These are phyloP conservation scores for Cottus gobio DNA, from an alignment of 2,113 vertebrate species.

Conservation along the genomic window DNA sequence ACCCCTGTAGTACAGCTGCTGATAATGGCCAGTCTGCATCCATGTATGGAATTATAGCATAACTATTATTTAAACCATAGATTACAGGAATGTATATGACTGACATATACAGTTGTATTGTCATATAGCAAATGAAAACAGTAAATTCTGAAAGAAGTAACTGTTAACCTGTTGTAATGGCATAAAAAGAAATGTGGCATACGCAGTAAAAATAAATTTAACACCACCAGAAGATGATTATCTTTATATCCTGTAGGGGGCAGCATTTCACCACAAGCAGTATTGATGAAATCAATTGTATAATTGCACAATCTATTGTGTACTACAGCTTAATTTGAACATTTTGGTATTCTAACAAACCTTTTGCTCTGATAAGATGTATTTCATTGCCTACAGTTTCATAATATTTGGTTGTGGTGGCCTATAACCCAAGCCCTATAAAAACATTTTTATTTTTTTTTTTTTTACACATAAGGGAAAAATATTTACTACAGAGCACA, in stretches of 20 bases:
- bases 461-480: conserved; percentile 1
- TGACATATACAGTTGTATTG: not conserved
- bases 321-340: not conserved
- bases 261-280: conserved; percentile 24
- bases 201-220: conserved; percentile 51
- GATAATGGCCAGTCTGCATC: conserved; percentile 9
- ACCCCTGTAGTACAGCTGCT: conserved; percentile 27
- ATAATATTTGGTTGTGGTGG: not conserved
- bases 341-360: not conserved
- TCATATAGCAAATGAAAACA: not conserved
- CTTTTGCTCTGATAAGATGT: not conserved
- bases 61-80: conserved; percentile 26
- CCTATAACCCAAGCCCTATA: not conserved
- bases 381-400: accelerated
- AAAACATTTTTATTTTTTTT: not conserved
- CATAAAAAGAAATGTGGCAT: conserved; percentile 1
- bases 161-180: conserved; percentile 24
- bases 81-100: conserved; percentile 2
- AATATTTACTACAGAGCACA: conserved; percentile 3
- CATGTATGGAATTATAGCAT: conserved; percentile 1
- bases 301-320: not conserved
- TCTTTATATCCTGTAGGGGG: conserved; percentile 50
- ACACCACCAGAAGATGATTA: not conserved
- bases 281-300: not conserved
- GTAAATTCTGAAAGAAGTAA: conserved; percentile 13